Evolutionary conservation across 2,113 vertebrate species (phyloP).

Genomic region (Tupaia chinensis): DNA sequence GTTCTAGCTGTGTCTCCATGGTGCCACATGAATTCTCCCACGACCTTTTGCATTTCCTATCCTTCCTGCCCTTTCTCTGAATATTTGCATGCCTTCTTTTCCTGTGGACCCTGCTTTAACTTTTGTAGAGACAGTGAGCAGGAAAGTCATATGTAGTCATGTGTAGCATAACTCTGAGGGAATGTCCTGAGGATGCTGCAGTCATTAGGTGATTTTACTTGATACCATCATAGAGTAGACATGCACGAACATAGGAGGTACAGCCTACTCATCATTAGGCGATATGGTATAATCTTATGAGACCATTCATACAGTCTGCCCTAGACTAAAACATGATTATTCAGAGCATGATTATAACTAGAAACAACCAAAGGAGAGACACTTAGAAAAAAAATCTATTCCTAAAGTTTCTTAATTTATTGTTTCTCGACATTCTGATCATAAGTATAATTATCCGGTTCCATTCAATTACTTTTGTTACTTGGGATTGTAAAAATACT

Average conservation of each 20-base stretch:
- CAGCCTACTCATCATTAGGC: too few relatives aligned
- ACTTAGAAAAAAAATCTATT: neutral
- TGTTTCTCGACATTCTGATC: neutral
- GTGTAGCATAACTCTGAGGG: too few relatives aligned
- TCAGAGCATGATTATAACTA: neutral
- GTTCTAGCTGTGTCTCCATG: neutral
- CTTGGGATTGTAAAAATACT: neutral
- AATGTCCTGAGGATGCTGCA: too few relatives aligned
- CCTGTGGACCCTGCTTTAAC: neutral
- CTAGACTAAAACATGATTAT: too few relatives aligned
- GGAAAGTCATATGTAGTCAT: too few relatives aligned
- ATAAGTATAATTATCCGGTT: neutral
- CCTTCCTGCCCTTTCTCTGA: neutral
- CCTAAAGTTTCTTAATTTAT: neutral
- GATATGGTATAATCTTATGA: too few relatives aligned
- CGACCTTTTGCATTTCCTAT: neutral
- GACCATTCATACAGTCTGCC: too few relatives aligned
- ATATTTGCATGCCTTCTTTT: neutral
- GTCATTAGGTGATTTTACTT: too few relatives aligned
- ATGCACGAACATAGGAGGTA: too few relatives aligned
- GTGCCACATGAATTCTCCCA: neutral
- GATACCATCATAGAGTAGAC: too few relatives aligned
- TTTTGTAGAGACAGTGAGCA: neutral
- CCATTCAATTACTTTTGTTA: neutral
- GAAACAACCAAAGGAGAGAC: neutral